phyloP scores from a whole-genome alignment of 2,113 vertebrate genomes.

The Okapia johnstoni region DNA sequence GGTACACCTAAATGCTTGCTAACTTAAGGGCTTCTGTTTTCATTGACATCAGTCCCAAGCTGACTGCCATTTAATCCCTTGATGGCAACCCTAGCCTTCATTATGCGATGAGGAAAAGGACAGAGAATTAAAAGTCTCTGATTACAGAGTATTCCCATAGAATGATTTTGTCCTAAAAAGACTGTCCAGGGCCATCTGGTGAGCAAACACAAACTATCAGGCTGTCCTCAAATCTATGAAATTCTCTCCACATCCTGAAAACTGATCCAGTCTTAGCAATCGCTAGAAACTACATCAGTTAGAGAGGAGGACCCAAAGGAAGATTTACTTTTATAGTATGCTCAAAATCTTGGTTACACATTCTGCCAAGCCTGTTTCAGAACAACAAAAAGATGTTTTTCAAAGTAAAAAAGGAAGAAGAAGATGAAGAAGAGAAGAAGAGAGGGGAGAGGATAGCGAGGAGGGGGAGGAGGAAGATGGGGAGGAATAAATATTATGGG shows the following conservation, averaged over 20 bases:
- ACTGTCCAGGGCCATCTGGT: background rate
- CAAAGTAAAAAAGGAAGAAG: background rate
- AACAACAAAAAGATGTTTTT: background rate
- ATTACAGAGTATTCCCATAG: background rate
- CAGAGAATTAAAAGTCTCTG: background rate
- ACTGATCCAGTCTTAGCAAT: background rate
- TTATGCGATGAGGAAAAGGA: background rate
- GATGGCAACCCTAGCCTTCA: background rate
- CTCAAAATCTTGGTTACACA: background rate
- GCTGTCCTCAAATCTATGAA: background rate
- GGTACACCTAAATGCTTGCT: no score
- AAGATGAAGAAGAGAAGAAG: rapidly evolving
- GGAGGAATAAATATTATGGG: background rate
- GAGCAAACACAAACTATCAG: background rate
- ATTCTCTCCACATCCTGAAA: background rate
- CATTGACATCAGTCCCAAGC: background rate
- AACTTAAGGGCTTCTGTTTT: background rate
- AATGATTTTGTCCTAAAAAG: background rate
- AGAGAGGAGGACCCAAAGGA: background rate
- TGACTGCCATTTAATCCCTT: background rate
- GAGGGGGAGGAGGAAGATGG: background rate
- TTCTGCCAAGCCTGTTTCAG: background rate
- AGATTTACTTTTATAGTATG: background rate
- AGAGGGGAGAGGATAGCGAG: background rate
- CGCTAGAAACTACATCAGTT: background rate